A percentile compares a stretch with the other conserved stretches of the same genome.
These are phyloP conservation scores for Prionailurus bengalensis DNA, from an alignment of 2,113 vertebrate species.

Conservation along the genomic window DNA sequence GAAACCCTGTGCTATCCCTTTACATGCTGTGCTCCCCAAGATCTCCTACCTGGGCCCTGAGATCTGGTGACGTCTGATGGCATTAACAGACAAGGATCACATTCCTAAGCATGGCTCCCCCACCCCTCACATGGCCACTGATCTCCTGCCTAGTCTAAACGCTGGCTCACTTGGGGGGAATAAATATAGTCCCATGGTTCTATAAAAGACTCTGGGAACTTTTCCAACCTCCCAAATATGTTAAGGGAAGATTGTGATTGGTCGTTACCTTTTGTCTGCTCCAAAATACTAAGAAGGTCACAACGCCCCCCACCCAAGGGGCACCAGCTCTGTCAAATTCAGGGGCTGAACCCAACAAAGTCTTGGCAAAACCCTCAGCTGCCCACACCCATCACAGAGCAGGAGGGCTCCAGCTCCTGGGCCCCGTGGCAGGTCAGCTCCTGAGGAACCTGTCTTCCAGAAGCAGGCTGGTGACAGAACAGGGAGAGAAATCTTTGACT, in stretches of 20 bases:
- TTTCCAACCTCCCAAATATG: not conserved
- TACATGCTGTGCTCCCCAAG: not conserved
- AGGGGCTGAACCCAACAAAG: not conserved
- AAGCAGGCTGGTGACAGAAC: not conserved
- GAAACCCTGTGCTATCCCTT: not conserved
- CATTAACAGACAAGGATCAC: too few relatives aligned
- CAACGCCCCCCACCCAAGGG: accelerated
- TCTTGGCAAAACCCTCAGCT: too few relatives aligned
- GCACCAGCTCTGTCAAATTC: not conserved
- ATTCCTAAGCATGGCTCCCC: not conserved
- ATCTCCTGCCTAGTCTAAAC: not conserved
- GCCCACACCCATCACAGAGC: accelerated
- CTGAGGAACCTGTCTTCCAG: too few relatives aligned
- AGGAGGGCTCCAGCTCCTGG: not conserved
- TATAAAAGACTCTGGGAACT: not conserved
- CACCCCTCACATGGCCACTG: accelerated
- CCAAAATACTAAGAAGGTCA: not conserved
- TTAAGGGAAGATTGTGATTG: not conserved
- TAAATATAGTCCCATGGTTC: not conserved
- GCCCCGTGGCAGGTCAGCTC: accelerated
- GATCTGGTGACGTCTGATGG: not conserved
- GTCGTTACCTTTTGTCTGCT: not conserved
- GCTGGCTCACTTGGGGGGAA: not conserved
- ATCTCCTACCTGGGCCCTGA: not conserved
- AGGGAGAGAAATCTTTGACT: not conserved